Evolutionary conservation across 2,113 vertebrate species (phyloP).

Genomic region (Charina bottae): DNA sequence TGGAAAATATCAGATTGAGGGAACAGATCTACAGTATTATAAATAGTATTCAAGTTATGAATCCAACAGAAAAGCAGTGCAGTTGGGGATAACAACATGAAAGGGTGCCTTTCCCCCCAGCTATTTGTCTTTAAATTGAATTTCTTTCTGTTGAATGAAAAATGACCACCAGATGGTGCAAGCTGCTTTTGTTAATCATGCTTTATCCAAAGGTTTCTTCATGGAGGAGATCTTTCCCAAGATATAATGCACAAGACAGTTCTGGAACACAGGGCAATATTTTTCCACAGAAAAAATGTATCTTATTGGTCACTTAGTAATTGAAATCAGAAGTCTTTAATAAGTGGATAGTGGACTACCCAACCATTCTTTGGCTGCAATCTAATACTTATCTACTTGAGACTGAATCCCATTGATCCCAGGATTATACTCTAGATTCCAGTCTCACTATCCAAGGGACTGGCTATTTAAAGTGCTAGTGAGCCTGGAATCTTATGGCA

Average conservation of each 20-base stretch:
- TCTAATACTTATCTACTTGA: background rate
- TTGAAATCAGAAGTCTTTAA: background rate
- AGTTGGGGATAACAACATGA: background rate
- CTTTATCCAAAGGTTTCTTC: background rate
- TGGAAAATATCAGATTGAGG: background rate
- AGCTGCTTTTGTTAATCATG: conserved; percentile 53
- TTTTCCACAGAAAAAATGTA: background rate
- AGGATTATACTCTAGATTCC: background rate
- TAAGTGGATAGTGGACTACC: background rate
- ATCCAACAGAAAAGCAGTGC: background rate
- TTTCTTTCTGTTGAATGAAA: background rate
- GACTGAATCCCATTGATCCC: background rate
- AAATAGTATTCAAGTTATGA: background rate
- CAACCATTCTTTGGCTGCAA: background rate
- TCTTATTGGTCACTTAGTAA: background rate
- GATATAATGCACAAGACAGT: background rate
- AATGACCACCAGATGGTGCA: conserved; percentile 74
- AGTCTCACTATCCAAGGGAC: background rate
- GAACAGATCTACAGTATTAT: background rate
- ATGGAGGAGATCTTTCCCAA: background rate
- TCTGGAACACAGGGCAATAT: background rate
- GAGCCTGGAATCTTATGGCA: background rate
- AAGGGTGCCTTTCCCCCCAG: background rate
- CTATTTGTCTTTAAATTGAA: background rate
- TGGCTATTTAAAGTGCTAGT: background rate